Percentiles rank a stretch among this genome's conserved stretches.
These are phyloP conservation scores for Calidris pugnax DNA, from an alignment of 2,113 vertebrate genomes.

Conservation along the genomic window DNA sequence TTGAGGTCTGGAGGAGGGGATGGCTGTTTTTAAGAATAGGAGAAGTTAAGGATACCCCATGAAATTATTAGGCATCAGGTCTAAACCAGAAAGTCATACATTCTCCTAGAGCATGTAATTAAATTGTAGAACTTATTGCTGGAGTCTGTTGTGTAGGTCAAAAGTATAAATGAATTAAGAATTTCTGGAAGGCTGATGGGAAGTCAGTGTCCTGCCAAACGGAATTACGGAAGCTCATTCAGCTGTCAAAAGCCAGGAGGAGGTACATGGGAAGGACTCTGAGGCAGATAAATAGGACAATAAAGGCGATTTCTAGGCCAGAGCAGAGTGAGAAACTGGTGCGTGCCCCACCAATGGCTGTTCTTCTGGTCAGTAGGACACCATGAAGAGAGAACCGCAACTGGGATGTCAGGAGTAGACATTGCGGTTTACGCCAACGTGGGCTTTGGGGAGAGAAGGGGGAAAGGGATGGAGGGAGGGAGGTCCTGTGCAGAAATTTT, in stretches of 20 bases:
- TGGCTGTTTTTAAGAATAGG: neutral
- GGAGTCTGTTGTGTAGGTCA: neutral
- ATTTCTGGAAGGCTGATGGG: conserved; percentile 22
- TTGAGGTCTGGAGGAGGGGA: neutral
- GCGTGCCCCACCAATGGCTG: neutral
- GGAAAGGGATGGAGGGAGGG: neutral
- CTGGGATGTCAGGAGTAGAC: neutral
- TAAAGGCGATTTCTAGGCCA: neutral
- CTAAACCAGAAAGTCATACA: neutral
- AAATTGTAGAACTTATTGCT: conserved; percentile 3
- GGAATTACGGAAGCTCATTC: neutral
- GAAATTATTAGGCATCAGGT: neutral
- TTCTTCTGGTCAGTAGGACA: neutral
- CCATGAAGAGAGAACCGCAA: neutral
- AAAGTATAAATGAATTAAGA: conserved; percentile 26
- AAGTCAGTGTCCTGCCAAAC: neutral
- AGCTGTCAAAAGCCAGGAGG: neutral
- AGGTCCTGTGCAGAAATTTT: neutral
- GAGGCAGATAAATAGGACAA: neutral
- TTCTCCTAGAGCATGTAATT: neutral
- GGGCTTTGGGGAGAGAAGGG: neutral
- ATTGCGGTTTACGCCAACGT: rapidly evolving
- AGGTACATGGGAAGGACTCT: neutral
- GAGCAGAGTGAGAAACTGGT: neutral
- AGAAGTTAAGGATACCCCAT: neutral